Percentiles rank a stretch among this genome's conserved stretches.
Evolutionary conservation across 2,113 vertebrate species (phyloP).

Genomic region (Conger conger): DNA sequence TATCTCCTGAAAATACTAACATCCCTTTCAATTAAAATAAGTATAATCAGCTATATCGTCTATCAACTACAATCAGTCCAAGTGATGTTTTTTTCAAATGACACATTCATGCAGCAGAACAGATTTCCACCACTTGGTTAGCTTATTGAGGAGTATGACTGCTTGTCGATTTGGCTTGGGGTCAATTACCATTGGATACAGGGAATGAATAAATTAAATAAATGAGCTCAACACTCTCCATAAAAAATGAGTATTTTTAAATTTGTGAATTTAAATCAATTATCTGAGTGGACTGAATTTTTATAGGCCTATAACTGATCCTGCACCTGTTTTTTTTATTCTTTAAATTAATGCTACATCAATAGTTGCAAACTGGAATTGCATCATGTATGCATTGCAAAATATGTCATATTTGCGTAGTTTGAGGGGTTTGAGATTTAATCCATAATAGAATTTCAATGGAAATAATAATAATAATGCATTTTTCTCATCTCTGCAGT

Average conservation of each 20-base stretch:
- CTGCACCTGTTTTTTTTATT: too few species aligned
- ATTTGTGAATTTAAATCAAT: too few species aligned
- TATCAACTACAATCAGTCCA: too few species aligned
- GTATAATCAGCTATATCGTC: not conserved
- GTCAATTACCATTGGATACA: too few species aligned
- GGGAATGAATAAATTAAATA: too few species aligned
- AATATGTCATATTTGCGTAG: not conserved
- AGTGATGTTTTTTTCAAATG: too few species aligned
- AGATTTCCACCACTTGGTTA: not conserved
- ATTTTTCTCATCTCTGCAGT: not conserved
- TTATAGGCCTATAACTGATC: too few species aligned
- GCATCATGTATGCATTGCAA: not conserved
- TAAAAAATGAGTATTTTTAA: too few species aligned
- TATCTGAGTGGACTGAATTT: too few species aligned
- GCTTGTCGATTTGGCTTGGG: too few species aligned
- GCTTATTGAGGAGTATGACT: too few species aligned
- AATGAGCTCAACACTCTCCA: too few species aligned
- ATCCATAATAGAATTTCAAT: not conserved
- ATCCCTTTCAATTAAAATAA: not conserved
- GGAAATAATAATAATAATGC: not conserved
- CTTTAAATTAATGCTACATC: not conserved
- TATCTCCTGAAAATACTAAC: not conserved
- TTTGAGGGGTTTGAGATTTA: not conserved
- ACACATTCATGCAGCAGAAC: not conserved
- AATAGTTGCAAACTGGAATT: not conserved